Conservation (phyloP, 2,797 vertebrate species). For the Acanthopagrus latus region DNA sequence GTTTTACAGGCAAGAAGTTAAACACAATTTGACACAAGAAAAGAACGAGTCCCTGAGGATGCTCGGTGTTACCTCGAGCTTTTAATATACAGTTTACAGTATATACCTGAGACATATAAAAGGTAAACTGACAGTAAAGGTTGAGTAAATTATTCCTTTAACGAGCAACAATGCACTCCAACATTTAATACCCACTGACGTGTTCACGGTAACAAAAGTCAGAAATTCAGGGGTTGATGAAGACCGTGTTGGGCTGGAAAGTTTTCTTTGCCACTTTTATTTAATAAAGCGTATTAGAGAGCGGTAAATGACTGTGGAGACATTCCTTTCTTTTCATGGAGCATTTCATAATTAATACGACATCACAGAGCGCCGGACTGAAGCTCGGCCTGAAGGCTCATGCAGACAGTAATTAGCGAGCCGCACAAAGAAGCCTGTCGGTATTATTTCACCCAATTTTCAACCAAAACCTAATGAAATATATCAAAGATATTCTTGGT, state of each 20-base stretch:
- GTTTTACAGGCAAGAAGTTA: not conserved
- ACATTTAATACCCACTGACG: not conserved
- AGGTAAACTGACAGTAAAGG: not conserved
- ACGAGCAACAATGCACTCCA: conserved; percentile 2
- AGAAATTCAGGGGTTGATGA: not conserved
- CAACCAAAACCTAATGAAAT: conserved; percentile 3
- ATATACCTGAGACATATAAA: not conserved
- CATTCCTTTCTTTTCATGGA: conserved; percentile 7
- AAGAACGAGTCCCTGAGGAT: not conserved
- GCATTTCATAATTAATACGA: conserved; percentile 25
- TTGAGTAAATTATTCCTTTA: not conserved
- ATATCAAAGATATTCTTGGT: not conserved
- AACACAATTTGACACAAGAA: not conserved
- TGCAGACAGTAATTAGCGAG: conserved; percentile 22
- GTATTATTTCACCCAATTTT: conserved; percentile 5
- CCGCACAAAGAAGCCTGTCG: not conserved
- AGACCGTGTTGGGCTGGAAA: not conserved
- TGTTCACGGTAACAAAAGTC: not conserved
- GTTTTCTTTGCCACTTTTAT: conserved; percentile 3
- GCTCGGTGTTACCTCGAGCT: not conserved
- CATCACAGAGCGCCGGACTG: conserved; percentile 16
- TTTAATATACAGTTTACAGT: not conserved
- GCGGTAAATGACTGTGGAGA: conserved; percentile 9
- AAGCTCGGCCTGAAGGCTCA: not conserved
- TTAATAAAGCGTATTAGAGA: conserved; percentile 24